phyloP scores from a whole-genome alignment of 2,888 invertebrate species.

The Oegoconia quadripuncta region DNA sequence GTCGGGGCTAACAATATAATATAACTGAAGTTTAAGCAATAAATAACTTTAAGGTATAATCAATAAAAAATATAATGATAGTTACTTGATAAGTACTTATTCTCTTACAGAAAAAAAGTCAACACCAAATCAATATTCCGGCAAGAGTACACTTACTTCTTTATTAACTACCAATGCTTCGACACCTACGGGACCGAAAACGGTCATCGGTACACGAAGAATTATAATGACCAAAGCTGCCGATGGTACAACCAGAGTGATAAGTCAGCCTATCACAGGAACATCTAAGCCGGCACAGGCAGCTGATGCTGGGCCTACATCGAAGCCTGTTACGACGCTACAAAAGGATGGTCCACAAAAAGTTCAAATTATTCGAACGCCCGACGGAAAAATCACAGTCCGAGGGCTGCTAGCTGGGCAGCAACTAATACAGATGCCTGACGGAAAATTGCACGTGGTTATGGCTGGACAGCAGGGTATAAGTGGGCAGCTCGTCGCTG shows the following conservation, averaged over 20 bases:
- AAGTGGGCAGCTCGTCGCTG: conserved; percentile 62
- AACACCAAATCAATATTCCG: conserved; percentile 74
- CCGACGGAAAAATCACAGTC: conserved; percentile 95
- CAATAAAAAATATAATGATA: too few relatives aligned
- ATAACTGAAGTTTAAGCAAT: too few relatives aligned
- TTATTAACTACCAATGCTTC: conserved; percentile 75
- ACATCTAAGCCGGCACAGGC: conserved; percentile 51
- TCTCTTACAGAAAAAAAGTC: conserved; percentile 55
- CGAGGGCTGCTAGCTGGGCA: conserved; percentile 95
- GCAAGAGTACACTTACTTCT: conserved; percentile 83
- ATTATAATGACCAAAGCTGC: conserved; percentile 88
- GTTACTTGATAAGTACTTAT: too few relatives aligned
- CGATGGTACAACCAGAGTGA: conserved; percentile 82
- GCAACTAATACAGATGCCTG: conserved; percentile 94
- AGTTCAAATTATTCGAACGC: conserved; percentile 93
- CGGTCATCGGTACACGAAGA: conserved; percentile 81
- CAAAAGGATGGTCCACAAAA: conserved; percentile 82
- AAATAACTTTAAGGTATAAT: too few relatives aligned
- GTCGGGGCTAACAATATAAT: too few relatives aligned
- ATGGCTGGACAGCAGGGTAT: conserved; percentile 81
- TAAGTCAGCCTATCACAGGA: conserved; percentile 78
- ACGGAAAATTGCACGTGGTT: conserved; percentile 93
- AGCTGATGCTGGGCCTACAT: conserved; percentile 52
- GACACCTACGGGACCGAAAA: conserved; percentile 80
- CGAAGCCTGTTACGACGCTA: conserved; percentile 42